Conservation (phyloP, 2,797 vertebrate species). For the Peromyscus eremicus region DNA sequence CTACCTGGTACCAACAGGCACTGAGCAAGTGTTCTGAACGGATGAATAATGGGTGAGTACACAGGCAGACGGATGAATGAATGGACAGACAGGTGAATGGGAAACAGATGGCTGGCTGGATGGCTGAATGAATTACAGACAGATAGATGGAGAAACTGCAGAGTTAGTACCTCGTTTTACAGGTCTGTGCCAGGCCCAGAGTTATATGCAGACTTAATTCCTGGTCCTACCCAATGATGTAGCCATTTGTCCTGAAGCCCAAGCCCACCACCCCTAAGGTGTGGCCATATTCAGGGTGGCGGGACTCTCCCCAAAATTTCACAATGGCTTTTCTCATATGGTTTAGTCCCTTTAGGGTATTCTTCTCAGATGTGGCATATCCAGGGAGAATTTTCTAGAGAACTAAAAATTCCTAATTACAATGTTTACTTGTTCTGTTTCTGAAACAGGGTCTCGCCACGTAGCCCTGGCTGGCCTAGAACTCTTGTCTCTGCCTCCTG, state of each 20-base stretch:
- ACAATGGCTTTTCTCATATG: background rate
- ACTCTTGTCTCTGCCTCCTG: background rate
- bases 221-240: fast-evolving
- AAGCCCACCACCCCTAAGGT: background rate
- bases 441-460: background rate
- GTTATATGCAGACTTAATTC: background rate
- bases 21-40: background rate
- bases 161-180: background rate
- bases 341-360: background rate
- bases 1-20: background rate
- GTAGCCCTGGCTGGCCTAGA: background rate
- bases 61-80: background rate
- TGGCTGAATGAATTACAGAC: background rate
- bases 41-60: background rate
- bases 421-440: background rate
- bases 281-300: background rate
- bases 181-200: background rate
- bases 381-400: background rate
- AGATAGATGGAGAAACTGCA: background rate
- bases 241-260: background rate
- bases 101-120: background rate
- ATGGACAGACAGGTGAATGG: background rate
- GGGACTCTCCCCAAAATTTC: background rate
- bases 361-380: background rate
- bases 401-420: background rate